Base-by-base conservation (phyloP, 2,797 vertebrate genomes). In the Coranthus polyacanthus region DNA sequence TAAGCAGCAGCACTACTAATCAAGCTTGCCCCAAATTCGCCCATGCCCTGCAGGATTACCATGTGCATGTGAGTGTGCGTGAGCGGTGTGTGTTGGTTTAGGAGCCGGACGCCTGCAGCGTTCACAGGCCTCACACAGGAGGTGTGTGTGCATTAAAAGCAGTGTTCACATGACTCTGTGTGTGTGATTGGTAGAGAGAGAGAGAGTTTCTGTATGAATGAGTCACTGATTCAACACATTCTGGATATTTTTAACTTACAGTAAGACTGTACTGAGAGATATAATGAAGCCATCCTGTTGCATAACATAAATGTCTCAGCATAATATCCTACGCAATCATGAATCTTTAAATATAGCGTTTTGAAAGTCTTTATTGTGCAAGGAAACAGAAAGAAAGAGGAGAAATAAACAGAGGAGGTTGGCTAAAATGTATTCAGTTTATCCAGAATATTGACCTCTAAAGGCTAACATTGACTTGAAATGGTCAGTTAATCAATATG, bases 21-120 rank as follows among this genome's bases (percentile, higher is more conserved):
- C 93, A 89, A 87, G 82, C 88, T 92, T 94, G 92, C 91, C 93
- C 94, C 93, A 93, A 93, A 94, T 94, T 92, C 88, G 47, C 70
- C 86, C 81, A 73, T 85, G 88, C 88, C 89, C 88, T 83, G 85
- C 87, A 92, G 90, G 91, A 94, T 93, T 94, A 92, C 59, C 37
- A 49, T 62, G 76, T 75, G 68, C 32, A 42, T 55, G 63, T 65
- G 56, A 65, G 58, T 68, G 58, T 62, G 64, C 37, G 55, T 55
- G 47, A 51, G 59, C 29, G 49, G 54, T 49, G 72, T 51, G 61
- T 80, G 69, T 84, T 71, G 57, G 67, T 83, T 81, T 75, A 66
- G 71, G 68, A 58, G 49, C 69, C 36, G 41, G 18, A 50, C 66
- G 75, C 78, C 74, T 68, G 50, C 57, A 79, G 82, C 50, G 11